Conservation (phyloP, 2,888 invertebrate species). For the Clivina fossor region DNA sequence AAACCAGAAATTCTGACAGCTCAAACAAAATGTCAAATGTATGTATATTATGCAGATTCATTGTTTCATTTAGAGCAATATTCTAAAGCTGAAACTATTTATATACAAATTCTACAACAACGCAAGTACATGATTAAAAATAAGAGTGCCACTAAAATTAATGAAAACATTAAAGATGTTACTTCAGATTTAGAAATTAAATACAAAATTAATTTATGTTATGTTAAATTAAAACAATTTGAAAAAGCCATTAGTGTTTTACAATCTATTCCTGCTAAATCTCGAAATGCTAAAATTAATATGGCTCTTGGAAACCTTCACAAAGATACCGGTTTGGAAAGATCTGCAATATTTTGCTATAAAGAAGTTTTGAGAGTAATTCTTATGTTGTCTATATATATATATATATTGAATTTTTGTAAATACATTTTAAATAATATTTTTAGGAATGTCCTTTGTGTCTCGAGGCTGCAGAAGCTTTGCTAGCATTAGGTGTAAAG, state of each 20-base stretch:
- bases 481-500: conserved; percentile 66
- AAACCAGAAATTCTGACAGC: conserved; percentile 62
- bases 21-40: conserved; percentile 67
- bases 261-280: conserved; percentile 63
- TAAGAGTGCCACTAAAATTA: conserved; percentile 55
- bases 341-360: conserved; percentile 72
- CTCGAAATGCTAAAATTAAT: conserved; percentile 71
- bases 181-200: conserved; percentile 68
- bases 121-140: conserved; percentile 63
- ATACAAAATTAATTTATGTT: conserved; percentile 71
- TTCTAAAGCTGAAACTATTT: conserved; percentile 68
- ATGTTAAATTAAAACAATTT: conserved; percentile 65
- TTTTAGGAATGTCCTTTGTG: conserved; percentile 69
- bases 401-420: too few relatives aligned
- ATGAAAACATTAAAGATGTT: conserved; percentile 56
- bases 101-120: conserved; percentile 64
- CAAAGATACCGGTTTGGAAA: conserved; percentile 67
- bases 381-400: too few relatives aligned
- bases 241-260: conserved; percentile 62
- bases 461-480: conserved; percentile 71
- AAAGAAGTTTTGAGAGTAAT: conserved; percentile 75
- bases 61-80: conserved; percentile 67
- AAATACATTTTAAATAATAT: conserved; percentile 11
- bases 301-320: conserved; percentile 76
- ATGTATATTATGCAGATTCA: conserved; percentile 71